Evolutionary conservation across 2,113 vertebrate species (phyloP).

Genomic region (Grallaria varia): DNA sequence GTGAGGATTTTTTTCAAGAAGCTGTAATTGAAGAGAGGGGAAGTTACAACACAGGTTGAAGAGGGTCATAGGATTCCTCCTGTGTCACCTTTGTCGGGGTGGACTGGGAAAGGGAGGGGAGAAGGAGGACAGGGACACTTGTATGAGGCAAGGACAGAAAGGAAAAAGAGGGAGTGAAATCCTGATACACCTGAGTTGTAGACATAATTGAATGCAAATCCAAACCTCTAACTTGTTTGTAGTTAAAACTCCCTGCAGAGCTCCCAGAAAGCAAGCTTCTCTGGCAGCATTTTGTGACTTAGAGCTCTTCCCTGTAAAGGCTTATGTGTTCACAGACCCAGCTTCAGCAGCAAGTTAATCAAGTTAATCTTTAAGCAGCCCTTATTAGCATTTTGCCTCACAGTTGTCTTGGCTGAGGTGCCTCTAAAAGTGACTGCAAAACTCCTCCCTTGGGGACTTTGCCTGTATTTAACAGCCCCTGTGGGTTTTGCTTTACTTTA

Average conservation of each 20-base stretch:
- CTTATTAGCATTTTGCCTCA: constrained; percentile 12
- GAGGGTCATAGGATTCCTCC: background rate
- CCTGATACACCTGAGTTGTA: background rate
- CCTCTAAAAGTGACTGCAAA: background rate
- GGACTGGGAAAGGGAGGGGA: background rate
- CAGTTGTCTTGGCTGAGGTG: background rate
- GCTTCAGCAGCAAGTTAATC: background rate
- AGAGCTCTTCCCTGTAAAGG: background rate
- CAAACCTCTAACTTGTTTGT: background rate
- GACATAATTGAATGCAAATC: background rate
- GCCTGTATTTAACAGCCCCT: background rate
- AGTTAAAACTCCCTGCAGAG: background rate
- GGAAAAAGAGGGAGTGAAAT: background rate
- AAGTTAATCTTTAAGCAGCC: background rate
- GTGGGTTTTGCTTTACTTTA: constrained; percentile 30
- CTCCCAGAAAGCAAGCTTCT: background rate
- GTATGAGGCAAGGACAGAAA: background rate
- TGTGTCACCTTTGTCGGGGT: background rate
- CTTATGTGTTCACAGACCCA: background rate
- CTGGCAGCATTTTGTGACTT: background rate
- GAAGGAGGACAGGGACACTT: background rate
- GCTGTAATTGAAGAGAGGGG: background rate
- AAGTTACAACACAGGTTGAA: background rate
- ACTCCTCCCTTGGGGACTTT: background rate
- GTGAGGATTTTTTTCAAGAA: constrained; percentile 69